phyloP scores from a whole-genome alignment of 2,113 vertebrate genomes.

The Mustelus asterias region DNA sequence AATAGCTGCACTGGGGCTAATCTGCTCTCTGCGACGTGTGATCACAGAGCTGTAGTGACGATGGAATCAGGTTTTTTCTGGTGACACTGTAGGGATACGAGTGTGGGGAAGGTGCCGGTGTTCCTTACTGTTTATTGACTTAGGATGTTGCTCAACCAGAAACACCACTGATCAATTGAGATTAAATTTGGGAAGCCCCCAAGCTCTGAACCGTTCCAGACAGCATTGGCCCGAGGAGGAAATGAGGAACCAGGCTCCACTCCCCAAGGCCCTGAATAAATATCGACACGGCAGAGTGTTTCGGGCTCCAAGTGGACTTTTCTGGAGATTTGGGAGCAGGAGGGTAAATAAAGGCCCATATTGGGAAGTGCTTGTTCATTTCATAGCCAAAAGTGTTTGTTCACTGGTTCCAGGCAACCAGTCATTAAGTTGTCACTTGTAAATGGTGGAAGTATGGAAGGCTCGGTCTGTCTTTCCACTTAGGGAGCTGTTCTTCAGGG shows the following conservation, averaged over 20 bases:
- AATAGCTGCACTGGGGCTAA: not conserved
- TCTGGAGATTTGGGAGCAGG: too few relatives aligned
- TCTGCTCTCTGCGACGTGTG: not conserved
- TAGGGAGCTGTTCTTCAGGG: too few relatives aligned
- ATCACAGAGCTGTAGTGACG: not conserved
- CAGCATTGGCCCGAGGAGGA: not conserved
- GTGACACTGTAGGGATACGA: not conserved
- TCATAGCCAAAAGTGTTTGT: too few relatives aligned
- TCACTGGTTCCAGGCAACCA: too few relatives aligned
- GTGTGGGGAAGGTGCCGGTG: not conserved
- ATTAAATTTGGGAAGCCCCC: not conserved
- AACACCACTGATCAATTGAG: not conserved
- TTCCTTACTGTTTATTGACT: not conserved
- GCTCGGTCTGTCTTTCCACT: too few relatives aligned
- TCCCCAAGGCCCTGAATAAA: too few relatives aligned
- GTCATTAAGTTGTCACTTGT: too few relatives aligned
- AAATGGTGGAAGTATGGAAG: too few relatives aligned
- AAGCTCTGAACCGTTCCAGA: not conserved
- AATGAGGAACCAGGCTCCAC: not conserved
- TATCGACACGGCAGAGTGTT: too few relatives aligned
- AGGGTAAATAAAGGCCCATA: too few relatives aligned
- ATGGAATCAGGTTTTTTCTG: not conserved
- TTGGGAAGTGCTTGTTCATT: too few relatives aligned
- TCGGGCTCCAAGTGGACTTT: too few relatives aligned
- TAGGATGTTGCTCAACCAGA: not conserved